phyloP scores from a whole-genome alignment of 2,113 vertebrate species.

The Lates calcarifer region DNA sequence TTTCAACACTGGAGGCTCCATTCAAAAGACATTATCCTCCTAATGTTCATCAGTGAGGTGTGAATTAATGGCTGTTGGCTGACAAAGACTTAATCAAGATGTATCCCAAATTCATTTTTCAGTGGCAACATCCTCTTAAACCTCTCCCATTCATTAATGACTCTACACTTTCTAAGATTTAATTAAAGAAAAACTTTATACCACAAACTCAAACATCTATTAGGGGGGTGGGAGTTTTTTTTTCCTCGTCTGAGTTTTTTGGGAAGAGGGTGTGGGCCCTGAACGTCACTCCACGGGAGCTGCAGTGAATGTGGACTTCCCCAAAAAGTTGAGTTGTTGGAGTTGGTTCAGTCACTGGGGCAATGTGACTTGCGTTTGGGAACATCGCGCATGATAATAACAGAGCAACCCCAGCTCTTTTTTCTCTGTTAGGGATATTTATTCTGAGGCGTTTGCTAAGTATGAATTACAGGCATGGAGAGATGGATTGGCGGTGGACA shows the following conservation, averaged over 20 bases:
- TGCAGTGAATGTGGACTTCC: slow-evolving; percentile 74
- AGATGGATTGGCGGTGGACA: slow-evolving; percentile 62
- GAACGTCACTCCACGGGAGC: slow-evolving; percentile 75
- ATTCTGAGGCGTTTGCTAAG: slow-evolving; percentile 14
- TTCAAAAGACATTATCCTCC: slow-evolving; percentile 44
- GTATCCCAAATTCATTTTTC: slow-evolving; percentile 14
- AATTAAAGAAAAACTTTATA: slow-evolving; percentile 9
- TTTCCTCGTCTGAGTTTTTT: slow-evolving; percentile 21
- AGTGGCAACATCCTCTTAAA: background rate
- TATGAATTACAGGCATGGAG: slow-evolving; percentile 48
- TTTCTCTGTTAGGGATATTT: slow-evolving; percentile 26
- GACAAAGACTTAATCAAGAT: slow-evolving; percentile 46
- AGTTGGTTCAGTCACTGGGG: slow-evolving; percentile 57
- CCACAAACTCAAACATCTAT: background rate
- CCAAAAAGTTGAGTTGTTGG: slow-evolving; percentile 75
- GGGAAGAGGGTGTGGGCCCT: slow-evolving; percentile 67
- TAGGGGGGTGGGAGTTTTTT: background rate
- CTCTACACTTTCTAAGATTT: background rate
- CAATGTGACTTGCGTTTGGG: slow-evolving; percentile 44
- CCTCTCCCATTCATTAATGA: slow-evolving; percentile 27
- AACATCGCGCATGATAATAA: slow-evolving; percentile 24
- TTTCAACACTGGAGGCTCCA: slow-evolving; percentile 33
- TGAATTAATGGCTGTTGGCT: slow-evolving; percentile 52
- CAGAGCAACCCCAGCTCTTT: slow-evolving; percentile 3
- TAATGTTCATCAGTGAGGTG: slow-evolving; percentile 64